Evolutionary conservation across 2,797 vertebrate genomes (phyloP).

Genomic region (Neostethus bicornis): DNA sequence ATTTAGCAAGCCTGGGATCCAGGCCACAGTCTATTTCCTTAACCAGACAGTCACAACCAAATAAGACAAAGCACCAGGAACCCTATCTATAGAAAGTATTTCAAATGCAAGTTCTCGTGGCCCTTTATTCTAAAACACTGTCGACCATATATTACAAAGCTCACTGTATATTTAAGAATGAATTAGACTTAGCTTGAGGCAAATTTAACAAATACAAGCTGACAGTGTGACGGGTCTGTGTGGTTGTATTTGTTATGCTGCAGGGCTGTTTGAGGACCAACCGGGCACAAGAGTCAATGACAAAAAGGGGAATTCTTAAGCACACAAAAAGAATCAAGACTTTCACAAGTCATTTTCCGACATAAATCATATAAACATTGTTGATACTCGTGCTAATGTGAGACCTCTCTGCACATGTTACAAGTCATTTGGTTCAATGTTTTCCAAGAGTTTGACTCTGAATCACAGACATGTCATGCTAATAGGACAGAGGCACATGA

Average conservation of each 20-base stretch:
- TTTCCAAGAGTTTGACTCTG: conserved; percentile 43
- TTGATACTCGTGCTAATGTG: conserved; percentile 7
- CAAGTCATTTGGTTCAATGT: conserved; percentile 41
- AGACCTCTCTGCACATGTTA: conserved; percentile 20
- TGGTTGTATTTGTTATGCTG: conserved; percentile 29
- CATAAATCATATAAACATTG: not conserved
- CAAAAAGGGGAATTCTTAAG: conserved; percentile 5
- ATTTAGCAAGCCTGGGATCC: conserved; percentile 48
- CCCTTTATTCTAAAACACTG: conserved; percentile 15
- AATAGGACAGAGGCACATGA: conserved; percentile 49
- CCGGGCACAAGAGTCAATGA: conserved; percentile 6
- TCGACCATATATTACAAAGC: conserved; percentile 44
- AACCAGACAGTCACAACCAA: conserved; percentile 40
- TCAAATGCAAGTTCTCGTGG: conserved; percentile 18
- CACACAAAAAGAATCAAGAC: not conserved
- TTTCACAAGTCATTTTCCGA: not conserved
- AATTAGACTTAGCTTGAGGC: conserved; percentile 39
- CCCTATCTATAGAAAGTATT: conserved; percentile 32
- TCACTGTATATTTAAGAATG: conserved; percentile 35
- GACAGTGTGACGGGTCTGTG: conserved; percentile 44
- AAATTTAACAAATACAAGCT: conserved; percentile 41
- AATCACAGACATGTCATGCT: conserved; percentile 50
- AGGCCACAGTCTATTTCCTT: conserved; percentile 58
- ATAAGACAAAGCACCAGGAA: conserved; percentile 46
- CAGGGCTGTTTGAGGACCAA: conserved; percentile 31